Evolutionary conservation across 2,113 vertebrate genomes (phyloP), one percentile per base, ranked within the genome.

Genomic region (Nesoenas mayeri): DNA sequence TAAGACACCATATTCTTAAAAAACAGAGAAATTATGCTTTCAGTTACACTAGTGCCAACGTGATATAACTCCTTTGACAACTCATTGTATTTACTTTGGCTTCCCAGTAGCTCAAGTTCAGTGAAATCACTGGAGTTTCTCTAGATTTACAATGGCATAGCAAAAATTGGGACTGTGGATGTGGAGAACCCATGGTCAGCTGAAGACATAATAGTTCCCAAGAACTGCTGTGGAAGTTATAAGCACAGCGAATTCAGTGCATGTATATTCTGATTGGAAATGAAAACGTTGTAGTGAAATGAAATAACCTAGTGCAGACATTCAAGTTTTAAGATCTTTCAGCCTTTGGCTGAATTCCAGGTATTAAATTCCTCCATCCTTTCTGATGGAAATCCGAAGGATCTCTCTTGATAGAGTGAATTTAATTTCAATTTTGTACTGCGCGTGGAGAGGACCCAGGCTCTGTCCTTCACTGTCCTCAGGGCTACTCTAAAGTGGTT

Each of bases 71-170:
- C 58, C 92, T 93, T 11, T 96, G 95, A 97, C 95, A 92, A 44
- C 24, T 84, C 83, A 54, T n/a, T 16, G 54, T 95, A 34, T 96
- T 96, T 95, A 75, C 61, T 88, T 96, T 96, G 96, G 96, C 96
- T 86, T 69, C 17, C 57, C 72, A n/a, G 2, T 11, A 60, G 67
- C n/a, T 47, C 26, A 1, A 40, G 48, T 31, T 66, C 75, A 34
- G 53, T 12, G 61, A 72, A 91, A 75, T 93, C 89, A 85, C 40
- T 36, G 72, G 77, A 89, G 57, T 72, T 93, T 88, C 87, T 88
- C 38, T 12, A n/a, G 88, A 93, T 96, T 96, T 96, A 89, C 92
- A 81, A 51, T 75, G 90, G 57, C 95, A 93, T 65, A 89, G 87
- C 51, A 91, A 34, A 93, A 88, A 67, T 0, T 31, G 57, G 67